Percentiles rank a stretch among this genome's conserved stretches.
These are phyloP conservation scores for Gulo gulo DNA, from an alignment of 2,113 vertebrate genomes.

Conservation along the genomic window DNA sequence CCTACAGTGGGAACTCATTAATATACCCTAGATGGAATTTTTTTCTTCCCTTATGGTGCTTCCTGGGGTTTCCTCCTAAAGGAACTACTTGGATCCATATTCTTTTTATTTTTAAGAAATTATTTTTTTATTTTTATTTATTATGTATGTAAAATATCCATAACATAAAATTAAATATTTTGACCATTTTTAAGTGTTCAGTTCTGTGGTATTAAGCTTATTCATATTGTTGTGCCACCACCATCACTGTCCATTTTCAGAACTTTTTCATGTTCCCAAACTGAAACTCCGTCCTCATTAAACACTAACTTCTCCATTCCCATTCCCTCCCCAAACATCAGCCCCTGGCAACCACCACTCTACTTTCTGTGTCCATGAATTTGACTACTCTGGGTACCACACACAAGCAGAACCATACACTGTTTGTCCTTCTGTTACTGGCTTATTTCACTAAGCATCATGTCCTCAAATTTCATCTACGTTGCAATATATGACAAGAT, in stretches of 20 bases:
- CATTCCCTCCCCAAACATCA: neutral
- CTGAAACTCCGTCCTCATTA: neutral
- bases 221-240: neutral
- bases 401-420: neutral
- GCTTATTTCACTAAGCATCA: neutral
- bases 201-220: neutral
- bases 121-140: neutral
- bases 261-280: neutral
- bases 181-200: neutral
- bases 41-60: neutral
- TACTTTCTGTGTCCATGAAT: neutral
- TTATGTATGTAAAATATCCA: neutral
- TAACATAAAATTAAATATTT: neutral
- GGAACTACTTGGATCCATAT: neutral
- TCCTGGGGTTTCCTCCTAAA: neutral
- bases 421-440: neutral
- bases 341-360: neutral
- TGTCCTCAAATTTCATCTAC: neutral
- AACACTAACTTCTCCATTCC: neutral
- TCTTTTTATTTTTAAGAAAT: neutral
- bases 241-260: neutral
- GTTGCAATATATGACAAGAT: neutral
- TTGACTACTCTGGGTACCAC: neutral
- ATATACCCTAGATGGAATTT: neutral
- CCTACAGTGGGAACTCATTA: neutral